Percentiles rank a stretch among this genome's conserved stretches.
phyloP scores from a whole-genome alignment of 1,140 invertebrate genomes.

The Brachionus koreanus region DNA sequence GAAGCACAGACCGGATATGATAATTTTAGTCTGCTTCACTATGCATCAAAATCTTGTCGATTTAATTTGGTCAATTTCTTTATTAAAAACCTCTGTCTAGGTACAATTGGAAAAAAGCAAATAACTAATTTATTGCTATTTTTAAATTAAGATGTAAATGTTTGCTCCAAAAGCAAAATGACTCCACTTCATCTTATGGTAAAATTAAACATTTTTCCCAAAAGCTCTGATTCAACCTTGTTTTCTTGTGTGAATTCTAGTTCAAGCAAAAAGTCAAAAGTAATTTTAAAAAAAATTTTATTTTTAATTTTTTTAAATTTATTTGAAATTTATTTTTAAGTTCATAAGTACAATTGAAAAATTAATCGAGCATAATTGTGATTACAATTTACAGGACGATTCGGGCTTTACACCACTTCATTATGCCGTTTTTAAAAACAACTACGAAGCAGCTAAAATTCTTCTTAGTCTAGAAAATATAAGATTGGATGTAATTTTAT shows the following conservation, averaged over 20 bases:
- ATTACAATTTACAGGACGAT: constrained; percentile 16
- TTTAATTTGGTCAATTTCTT: not conserved
- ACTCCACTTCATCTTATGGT: constrained; percentile 20
- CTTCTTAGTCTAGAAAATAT: constrained; percentile 2
- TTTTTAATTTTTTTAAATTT: not conserved
- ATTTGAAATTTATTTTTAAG: too few relatives aligned
- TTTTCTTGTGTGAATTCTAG: not conserved
- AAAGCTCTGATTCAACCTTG: not conserved
- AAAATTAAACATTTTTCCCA: not conserved
- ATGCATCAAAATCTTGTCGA: constrained; percentile 8
- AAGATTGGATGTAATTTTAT: constrained; percentile 4
- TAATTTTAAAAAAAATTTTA: not conserved
- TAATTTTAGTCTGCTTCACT: constrained; percentile 4
- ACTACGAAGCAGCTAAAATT: not conserved
- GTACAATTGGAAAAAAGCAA: not conserved
- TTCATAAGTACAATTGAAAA: constrained; percentile 11
- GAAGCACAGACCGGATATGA: constrained; percentile 29
- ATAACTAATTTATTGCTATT: not conserved
- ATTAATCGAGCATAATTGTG: not conserved
- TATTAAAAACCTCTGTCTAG: not conserved
- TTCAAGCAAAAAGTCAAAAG: not conserved
- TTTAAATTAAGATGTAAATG: constrained; percentile 7
- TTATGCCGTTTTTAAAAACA: constrained; percentile 26
- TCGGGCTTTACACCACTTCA: constrained; percentile 13
- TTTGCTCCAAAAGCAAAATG: constrained; percentile 29